Conservation (phyloP, 2,888 invertebrate genomes). For the Tanypteryx hageni region DNA sequence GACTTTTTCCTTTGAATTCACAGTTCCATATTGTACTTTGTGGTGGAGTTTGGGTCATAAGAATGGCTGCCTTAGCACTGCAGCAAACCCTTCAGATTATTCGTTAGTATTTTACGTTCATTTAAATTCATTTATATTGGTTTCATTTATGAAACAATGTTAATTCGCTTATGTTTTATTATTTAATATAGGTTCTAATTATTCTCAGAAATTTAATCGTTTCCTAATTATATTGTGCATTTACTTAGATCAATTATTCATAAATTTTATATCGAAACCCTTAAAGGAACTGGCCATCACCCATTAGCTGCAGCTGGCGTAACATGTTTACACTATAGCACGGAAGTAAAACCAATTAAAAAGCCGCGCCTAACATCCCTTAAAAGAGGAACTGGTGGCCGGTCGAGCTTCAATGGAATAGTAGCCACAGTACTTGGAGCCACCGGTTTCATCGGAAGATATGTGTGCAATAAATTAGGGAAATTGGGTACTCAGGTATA, state of each 20-base stretch:
- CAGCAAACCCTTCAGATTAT: slow-evolving; percentile 48
- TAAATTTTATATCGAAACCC: background rate
- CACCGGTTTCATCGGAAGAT: slow-evolving; percentile 92
- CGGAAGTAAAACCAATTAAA: slow-evolving; percentile 74
- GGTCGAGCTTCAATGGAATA: slow-evolving; percentile 96
- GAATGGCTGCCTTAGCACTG: slow-evolving; percentile 57
- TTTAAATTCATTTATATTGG: background rate
- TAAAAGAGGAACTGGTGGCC: slow-evolving; percentile 92
- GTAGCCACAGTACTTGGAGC: slow-evolving; percentile 99
- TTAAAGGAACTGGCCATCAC: slow-evolving; percentile 47
- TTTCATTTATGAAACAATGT: background rate
- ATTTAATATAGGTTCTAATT: no score
- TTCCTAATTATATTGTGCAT: no score
- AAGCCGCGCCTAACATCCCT: slow-evolving; percentile 76
- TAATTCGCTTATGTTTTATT: no score
- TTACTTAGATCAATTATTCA: background rate
- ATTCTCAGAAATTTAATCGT: no score
- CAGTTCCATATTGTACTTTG: background rate
- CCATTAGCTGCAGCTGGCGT: slow-evolving; percentile 69
- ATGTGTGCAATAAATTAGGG: slow-evolving; percentile 93
- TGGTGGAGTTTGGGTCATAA: slow-evolving; percentile 17
- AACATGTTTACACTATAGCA: slow-evolving; percentile 76
- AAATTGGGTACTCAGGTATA: slow-evolving; percentile 88
- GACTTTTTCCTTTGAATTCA: background rate
- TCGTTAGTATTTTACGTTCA: slow-evolving; percentile 1